Conservation (phyloP, 2,113 vertebrate species). For the Ammodytes dubius region DNA sequence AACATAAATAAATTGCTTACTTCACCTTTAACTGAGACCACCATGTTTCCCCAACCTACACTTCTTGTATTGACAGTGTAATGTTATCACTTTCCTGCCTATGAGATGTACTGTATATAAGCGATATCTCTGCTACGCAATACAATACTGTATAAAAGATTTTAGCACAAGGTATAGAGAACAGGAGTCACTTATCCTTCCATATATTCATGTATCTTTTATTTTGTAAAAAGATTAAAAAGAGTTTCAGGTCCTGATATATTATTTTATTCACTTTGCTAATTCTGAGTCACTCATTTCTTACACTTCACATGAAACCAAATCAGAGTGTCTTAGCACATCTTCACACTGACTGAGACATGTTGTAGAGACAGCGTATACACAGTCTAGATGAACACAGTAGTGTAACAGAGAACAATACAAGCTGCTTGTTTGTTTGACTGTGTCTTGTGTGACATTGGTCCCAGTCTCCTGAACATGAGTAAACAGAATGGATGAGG, state of each 20-base stretch:
- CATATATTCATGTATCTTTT: background rate
- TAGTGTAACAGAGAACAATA: background rate
- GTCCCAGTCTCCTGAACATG: background rate
- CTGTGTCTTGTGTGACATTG: background rate
- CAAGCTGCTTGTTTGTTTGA: background rate
- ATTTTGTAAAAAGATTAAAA: constrained; percentile 10
- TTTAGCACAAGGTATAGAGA: background rate
- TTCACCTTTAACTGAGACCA: background rate
- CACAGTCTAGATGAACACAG: background rate
- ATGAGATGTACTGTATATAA: background rate
- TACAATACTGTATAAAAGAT: background rate
- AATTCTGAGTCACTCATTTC: background rate
- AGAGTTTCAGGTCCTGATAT: background rate
- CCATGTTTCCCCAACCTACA: background rate
- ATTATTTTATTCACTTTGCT: background rate
- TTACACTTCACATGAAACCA: background rate
- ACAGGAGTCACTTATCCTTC: background rate
- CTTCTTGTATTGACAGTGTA: background rate
- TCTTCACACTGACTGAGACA: background rate
- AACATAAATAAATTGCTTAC: too few relatives aligned
- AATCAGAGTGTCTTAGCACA: background rate
- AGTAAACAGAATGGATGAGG: background rate
- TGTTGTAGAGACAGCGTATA: background rate
- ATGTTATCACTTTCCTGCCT: background rate
- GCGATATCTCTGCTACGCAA: background rate